Percentiles rank a stretch among this genome's conserved stretches.
Conservation (phyloP, 2,797 vertebrate genomes). For the Amblyopsis hoosieri region DNA sequence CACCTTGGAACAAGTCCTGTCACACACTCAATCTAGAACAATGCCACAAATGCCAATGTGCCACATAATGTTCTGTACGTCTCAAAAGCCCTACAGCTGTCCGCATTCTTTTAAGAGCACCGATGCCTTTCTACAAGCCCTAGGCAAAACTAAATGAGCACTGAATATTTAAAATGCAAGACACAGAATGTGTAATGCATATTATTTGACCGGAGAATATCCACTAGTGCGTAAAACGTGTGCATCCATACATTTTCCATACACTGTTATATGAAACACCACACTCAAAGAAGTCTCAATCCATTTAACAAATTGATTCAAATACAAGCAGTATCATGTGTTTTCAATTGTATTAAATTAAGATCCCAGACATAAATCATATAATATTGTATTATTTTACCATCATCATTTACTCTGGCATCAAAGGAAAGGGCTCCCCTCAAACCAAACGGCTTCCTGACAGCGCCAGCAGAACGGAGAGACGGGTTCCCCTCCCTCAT, state of each 20-base stretch:
- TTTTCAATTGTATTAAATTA: constrained; percentile 39
- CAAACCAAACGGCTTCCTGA: constrained; percentile 66
- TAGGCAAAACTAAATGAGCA: neutral
- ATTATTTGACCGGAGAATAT: neutral
- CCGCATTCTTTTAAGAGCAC: neutral
- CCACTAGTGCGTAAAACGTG: neutral
- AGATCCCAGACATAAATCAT: constrained; percentile 42
- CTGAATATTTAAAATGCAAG: neutral
- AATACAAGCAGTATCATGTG: constrained; percentile 26
- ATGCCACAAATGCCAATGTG: constrained; percentile 37
- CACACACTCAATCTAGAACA: constrained; percentile 47
- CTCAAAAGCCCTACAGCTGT: constrained; percentile 17
- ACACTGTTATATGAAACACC: too few relatives aligned
- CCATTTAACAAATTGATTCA: constrained; percentile 13
- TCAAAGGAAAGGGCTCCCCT: constrained; percentile 68
- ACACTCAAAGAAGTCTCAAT: constrained; percentile 10
- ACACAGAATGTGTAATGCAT: neutral
- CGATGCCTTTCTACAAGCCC: neutral
- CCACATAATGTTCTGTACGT: constrained; percentile 13
- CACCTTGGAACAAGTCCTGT: constrained; percentile 50
- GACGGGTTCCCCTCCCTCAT: constrained; percentile 68
- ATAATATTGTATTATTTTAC: constrained; percentile 27
- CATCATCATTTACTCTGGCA: constrained; percentile 53
- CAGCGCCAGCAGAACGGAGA: constrained; percentile 61
- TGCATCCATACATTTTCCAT: neutral